Evolutionary conservation across 1,140 invertebrate genomes (phyloP).

Genomic region (Phortica variegata): DNA sequence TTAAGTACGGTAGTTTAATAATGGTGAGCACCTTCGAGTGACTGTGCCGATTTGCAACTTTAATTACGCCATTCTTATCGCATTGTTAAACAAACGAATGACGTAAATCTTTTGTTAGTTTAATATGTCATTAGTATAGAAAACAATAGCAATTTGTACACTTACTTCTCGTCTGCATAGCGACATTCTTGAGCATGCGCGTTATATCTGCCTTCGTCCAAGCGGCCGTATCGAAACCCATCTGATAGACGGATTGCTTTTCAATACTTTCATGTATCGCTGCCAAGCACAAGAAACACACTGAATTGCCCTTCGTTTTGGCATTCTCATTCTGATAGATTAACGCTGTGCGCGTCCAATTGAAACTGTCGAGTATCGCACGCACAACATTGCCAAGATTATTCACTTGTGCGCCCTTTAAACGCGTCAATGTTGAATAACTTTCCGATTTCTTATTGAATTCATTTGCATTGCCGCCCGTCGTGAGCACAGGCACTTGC

Average conservation of each 20-base stretch:
- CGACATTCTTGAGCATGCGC: conserved; percentile 66
- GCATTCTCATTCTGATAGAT: conserved; percentile 68
- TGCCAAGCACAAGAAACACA: conserved; percentile 70
- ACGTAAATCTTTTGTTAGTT: too few relatives aligned
- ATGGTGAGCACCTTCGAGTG: too few relatives aligned
- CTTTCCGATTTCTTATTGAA: conserved; percentile 57
- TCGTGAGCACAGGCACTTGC: conserved; percentile 83
- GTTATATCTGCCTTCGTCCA: conserved; percentile 60
- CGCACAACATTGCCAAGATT: conserved; percentile 72
- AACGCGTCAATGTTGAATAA: conserved; percentile 78
- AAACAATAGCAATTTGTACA: conserved; percentile 32
- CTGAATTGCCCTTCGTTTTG: conserved; percentile 64
- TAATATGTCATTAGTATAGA: too few relatives aligned
- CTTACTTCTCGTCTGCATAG: conserved; percentile 77
- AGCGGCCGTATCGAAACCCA: conserved; percentile 63
- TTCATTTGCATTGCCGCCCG: conserved; percentile 78
- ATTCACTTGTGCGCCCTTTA: conserved; percentile 77
- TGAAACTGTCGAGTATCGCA: conserved; percentile 66
- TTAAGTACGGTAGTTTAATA: too few relatives aligned
- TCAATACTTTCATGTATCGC: conserved; percentile 63
- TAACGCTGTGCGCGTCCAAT: conserved; percentile 68
- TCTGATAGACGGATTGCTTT: conserved; percentile 59
- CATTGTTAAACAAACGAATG: too few relatives aligned
- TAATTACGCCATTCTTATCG: too few relatives aligned
- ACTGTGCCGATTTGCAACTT: too few relatives aligned